Percentiles rank a stretch among this genome's conserved stretches.
Conservation (phyloP, 2,113 vertebrate genomes). For the Eclectus roratus region DNA sequence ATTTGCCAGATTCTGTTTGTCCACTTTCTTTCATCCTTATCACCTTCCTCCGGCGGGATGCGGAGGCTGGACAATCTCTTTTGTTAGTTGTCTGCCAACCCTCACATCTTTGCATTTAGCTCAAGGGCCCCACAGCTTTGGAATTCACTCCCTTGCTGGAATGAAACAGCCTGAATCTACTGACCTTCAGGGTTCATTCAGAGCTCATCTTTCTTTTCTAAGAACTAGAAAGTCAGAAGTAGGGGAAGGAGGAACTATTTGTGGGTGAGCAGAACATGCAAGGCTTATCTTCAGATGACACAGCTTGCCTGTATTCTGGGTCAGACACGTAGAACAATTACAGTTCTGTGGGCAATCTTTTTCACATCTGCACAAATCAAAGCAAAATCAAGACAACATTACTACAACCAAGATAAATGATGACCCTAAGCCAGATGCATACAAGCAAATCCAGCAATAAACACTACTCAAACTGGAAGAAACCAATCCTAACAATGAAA, state of each 20-base stretch:
- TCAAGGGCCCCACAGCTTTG: constrained; percentile 47
- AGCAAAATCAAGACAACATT: not conserved
- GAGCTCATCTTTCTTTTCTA: constrained; percentile 21
- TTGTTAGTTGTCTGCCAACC: constrained; percentile 42
- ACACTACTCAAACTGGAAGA: not conserved
- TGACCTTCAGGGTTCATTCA: constrained; percentile 53
- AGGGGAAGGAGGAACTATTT: not conserved
- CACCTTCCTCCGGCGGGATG: constrained; percentile 39
- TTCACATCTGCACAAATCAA: not conserved
- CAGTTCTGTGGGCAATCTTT: not conserved
- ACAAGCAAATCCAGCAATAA: not conserved
- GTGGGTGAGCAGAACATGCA: not conserved
- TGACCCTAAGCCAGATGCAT: not conserved
- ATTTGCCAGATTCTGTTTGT: not conserved
- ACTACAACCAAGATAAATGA: not conserved
- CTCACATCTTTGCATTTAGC: constrained; percentile 51
- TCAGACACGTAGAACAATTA: not conserved
- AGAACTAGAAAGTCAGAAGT: not conserved
- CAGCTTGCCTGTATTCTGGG: not conserved
- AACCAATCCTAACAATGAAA: not conserved
- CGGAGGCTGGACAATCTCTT: constrained; percentile 39
- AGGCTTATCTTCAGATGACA: not conserved
- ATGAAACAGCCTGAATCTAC: constrained; percentile 30
- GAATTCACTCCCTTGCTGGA: constrained; percentile 39
- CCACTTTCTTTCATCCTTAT: constrained; percentile 40